Evolutionary conservation across 92 coral and sea anemone species (phyloP), one percentile per base, ranked within the genome.

Genomic region (Montipora capitata): DNA sequence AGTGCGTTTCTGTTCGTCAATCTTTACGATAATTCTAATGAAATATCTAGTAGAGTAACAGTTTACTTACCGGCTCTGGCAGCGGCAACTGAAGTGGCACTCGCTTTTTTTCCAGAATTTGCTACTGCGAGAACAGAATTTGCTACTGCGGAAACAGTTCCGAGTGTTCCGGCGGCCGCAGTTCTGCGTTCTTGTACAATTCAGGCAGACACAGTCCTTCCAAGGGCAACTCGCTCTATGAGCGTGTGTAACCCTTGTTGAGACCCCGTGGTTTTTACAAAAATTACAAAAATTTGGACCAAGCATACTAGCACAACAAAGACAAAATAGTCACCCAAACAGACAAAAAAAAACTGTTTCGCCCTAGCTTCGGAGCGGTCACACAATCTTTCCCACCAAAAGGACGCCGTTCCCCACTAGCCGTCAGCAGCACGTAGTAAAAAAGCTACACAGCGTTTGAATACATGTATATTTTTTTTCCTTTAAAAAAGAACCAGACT

Each of bases 241-340:
- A 35, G 65, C 20, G 48, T 56, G 49, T 13, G 48, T 52, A 14
- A 54, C 64, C 11, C 80, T 35, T 4, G 80, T 75, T 7, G 27
- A 11, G n/a, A 75, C 65, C 2, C 80, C 64, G 3, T 74, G 66
- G 44, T 75, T 75, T 20, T 75, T 75, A 13, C 80, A 75, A 38
- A 75, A 75, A 51, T 75, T 75, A 51, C 80, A 75, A 75, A 75
- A 75, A 52, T 75, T 35, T 52, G 80, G 80, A 8, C 51, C 75
- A 11, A 54, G 45, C 75, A 69, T 69, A 69, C n/a, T 69, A 12
- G 16, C 20, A 69, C 44, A 39, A 40, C 40, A 38, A 12, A 20
- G 11, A 18, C n/a, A 11, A 75, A 56, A 27, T 15, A 0, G 16
- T 8, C 3, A 16, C 44, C 13, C 43, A 74, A 11, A 17, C 63